These are phyloP conservation scores for Xylophagus ater DNA, from an alignment of 2,888 invertebrate species.

Conservation along the genomic window DNA sequence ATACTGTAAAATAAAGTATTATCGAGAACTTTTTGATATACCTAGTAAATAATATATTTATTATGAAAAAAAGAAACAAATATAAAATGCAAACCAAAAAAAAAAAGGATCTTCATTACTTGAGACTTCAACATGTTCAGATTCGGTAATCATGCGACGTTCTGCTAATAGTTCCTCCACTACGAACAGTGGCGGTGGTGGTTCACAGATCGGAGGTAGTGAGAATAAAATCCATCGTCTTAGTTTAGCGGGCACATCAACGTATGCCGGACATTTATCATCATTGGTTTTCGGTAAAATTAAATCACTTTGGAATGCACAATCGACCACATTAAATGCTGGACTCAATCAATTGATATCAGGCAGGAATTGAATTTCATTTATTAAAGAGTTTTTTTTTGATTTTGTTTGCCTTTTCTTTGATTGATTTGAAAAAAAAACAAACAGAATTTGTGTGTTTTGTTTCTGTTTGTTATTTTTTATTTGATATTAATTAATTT, in stretches of 20 bases:
- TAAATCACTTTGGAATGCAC: conserved; percentile 75
- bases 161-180: conserved; percentile 23
- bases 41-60: too few relatives aligned
- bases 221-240: conserved; percentile 35
- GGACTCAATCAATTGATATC: conserved; percentile 76
- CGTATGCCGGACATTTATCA: conserved; percentile 35
- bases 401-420: conserved; percentile 8
- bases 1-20: too few relatives aligned
- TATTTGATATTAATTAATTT: too few relatives aligned
- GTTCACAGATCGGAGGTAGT: not conserved
- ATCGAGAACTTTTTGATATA: too few relatives aligned
- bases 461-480: too few relatives aligned
- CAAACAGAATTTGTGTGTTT: too few relatives aligned
- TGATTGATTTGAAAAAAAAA: too few relatives aligned
- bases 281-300: conserved; percentile 72
- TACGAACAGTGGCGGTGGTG: conserved; percentile 24
- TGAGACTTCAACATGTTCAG: conserved; percentile 37
- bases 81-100: too few relatives aligned
- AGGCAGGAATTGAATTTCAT: too few relatives aligned
- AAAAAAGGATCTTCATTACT: conserved; percentile 21
- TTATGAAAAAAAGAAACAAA: too few relatives aligned
- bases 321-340: conserved; percentile 57
- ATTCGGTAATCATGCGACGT: conserved; percentile 35
- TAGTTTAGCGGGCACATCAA: conserved; percentile 36
- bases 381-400: conserved; percentile 14